Conservation (phyloP, 2,113 vertebrate genomes). For the Hypanus sabinus region DNA sequence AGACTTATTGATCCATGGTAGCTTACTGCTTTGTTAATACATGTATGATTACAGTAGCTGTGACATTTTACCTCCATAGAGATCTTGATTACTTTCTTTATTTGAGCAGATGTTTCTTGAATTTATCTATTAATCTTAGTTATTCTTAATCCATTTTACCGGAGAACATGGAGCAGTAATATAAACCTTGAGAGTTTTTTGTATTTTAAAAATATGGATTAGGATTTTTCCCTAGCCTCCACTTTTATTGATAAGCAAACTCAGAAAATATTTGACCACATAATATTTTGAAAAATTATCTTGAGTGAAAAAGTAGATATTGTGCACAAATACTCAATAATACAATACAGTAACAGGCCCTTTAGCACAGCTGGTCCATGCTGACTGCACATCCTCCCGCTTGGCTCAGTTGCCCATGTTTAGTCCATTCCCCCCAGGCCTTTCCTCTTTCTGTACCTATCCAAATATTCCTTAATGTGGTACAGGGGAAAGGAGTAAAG, state of each 20-base stretch:
- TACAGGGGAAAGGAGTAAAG: too few species aligned
- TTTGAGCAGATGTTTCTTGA: neutral
- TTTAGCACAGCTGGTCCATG: too few species aligned
- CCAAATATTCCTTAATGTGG: too few species aligned
- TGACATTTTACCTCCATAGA: neutral
- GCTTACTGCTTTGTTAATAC: neutral
- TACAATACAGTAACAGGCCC: too few species aligned
- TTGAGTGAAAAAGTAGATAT: neutral
- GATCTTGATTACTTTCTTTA: neutral
- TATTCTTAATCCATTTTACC: neutral
- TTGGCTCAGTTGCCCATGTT: too few species aligned
- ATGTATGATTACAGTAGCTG: neutral
- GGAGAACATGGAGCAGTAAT: neutral
- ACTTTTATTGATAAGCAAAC: neutral
- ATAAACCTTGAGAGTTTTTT: too few species aligned
- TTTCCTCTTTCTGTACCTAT: too few species aligned
- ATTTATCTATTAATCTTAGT: neutral
- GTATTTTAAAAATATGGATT: too few species aligned
- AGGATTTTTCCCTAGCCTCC: too few species aligned
- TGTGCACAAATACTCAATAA: neutral
- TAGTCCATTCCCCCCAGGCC: too few species aligned
- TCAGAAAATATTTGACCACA: neutral
- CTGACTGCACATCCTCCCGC: too few species aligned
- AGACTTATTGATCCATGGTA: neutral
- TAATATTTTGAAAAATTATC: neutral